Evolutionary conservation across 2,888 invertebrate genomes (phyloP), one percentile per base, ranked within the genome.

Genomic region (Rhagonycha fulva): DNA sequence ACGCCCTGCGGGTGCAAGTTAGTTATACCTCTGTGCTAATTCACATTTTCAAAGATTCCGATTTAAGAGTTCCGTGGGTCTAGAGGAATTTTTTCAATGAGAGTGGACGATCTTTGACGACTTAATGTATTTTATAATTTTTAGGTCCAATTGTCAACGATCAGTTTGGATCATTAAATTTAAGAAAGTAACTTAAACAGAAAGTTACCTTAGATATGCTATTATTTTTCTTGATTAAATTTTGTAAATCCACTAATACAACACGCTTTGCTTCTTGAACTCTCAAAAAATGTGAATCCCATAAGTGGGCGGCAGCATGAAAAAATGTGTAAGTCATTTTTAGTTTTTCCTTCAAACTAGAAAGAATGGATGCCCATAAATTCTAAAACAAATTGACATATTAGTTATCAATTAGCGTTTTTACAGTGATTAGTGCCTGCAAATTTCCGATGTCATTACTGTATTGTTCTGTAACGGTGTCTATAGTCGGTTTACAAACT

Each of bases 241-340:
- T 81, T 28, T 81, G 80, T 9, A 85, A 70, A 68, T 86, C 85
- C 67, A 81, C 73, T 10, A 83, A 63, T 7, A 84, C 79, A 12
- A 85, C 28, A 2, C 30, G 28, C 70, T 84, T 80, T 10, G 82
- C 72, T 47, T 82, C 82, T 66, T 82, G 72, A 0, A 82, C 71
- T 72, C 86, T 78, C 5, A 78, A 61, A 71, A 84, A 85, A 75
- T 86, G 85, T 5, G 72, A 76, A 72, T 85, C 83, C 83, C 84
- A 86, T 19, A 86, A 76, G 14, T 73, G 77, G 3, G 83, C 75
- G 1, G 82, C 80, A 9, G 74, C 75, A 9, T 78, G 79, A n/a
- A 86, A 74, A 74, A 83, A 85, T 7, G 14, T 11, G 14, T 68
- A 76, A 0, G 74, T 71, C 3, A 79, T 76, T 14, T 82, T 78